Evolutionary conservation across 2,797 vertebrate species (phyloP), one percentile per base, ranked within the genome.

Genomic region (Pipistrellus pipistrellus): DNA sequence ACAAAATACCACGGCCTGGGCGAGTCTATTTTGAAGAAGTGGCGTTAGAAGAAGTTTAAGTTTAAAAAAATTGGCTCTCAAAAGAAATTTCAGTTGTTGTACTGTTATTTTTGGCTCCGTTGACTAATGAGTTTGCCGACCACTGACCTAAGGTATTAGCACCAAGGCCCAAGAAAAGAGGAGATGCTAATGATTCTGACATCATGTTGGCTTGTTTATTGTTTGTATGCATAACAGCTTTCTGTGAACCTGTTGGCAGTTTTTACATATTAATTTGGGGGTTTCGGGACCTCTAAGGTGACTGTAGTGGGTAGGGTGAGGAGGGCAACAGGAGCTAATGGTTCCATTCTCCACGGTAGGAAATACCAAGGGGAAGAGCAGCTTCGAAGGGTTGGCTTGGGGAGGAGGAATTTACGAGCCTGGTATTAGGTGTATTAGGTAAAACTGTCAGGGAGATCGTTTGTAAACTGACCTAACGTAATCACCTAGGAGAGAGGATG

Each of bases 221-320:
- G 3, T 62, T n/a, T 73, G 41, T 89, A 75, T 81, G 5, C 21
- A 1, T 72, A 35, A 81, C 25, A 89, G 51, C 62, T 95, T 93
- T 69, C n/a, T 44, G 55, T 35, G 55, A 83, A 68, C 23, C 48
- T 90, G 9, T 62, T 7, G 14, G 27, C 38, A 35, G 12, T 57
- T 94, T 84, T 73, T 46, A 91, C 66, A n/a, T 87, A 59, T 10
- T 86, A 73, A 66, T 80, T 81, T 25, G 48, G 20, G 27, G 20
- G 14, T 38, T 51, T 59, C 21, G 23, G 48, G n/a, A 53, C 20
- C 51, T 73, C 23, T 69, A 44, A 69, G 32, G 17, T 78, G 10
- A 13, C 44, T 68, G 2, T 72, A 55, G 15, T 86, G 69, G 5
- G 6, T 18, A 71, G 4, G 51, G 18, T 4, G 8, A 27, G 81